Evolutionary conservation across 2,797 vertebrate genomes (phyloP), one percentile per base, ranked within the genome.

Genomic region (Tadarida brasiliensis): DNA sequence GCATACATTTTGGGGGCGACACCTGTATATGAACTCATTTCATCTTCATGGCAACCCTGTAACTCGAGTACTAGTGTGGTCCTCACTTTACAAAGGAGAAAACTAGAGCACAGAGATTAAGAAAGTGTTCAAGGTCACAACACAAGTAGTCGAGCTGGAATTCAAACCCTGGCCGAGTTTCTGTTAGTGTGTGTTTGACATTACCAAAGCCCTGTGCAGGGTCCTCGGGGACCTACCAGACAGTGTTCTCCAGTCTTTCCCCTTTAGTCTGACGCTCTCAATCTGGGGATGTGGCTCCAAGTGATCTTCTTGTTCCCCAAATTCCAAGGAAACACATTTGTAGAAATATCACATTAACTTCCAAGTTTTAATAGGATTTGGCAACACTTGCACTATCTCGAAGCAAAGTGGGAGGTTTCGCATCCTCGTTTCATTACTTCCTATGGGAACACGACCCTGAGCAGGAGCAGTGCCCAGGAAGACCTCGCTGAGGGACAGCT

Each of bases 321-420:
- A 17, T 11, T 82, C 49, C 84, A 95, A 97, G n/a, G 30, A 47
- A 87, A 92, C 71, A 61, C 70, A 68, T 68, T 91, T 95, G 73
- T 82, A 94, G 88, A 95, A 86, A 82, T 35, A 83, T 0, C 76
- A 84, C 3, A 19, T 24, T 33, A 78, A n/a, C n/a, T 30, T n/a
- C 22, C 12, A 54, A 2, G 3, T 63, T 68, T 54, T 91, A 71
- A 65, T 0, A 0, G 87, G 63, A 92, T 73, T 1, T 0, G 0
- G 61, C 26, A 91, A 86, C 0, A 0, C 54, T 95, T 68, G 86
- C 14, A 26, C 0, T 7, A 26, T 54, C 86, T 95, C 49, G 87
- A 54, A 11, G 76, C n/a, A 44, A 89, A 91, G 33, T 11, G 81
- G 22, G 11, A 30, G 15, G n/a, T 68, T 19, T n/a, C 26, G 77